Conservation (phyloP, 2,888 invertebrate species). For the Maniola hyperantus region DNA sequence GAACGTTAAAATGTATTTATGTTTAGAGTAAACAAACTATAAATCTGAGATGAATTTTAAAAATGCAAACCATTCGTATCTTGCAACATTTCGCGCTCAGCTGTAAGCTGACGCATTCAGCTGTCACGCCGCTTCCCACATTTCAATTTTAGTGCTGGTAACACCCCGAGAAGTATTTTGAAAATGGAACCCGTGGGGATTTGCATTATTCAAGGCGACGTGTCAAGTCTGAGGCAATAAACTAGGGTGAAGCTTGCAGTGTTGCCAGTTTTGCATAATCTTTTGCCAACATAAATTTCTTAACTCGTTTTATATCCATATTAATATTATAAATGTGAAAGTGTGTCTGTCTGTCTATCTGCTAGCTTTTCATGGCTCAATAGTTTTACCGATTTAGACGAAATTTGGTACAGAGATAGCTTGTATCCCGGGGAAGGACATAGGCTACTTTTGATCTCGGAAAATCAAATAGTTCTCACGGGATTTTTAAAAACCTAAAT, state of each 20-base stretch:
- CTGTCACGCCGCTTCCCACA: conserved; percentile 1
- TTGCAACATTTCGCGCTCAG: neutral
- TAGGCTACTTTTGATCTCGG: too few species aligned
- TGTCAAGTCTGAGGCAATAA: conserved; percentile 16
- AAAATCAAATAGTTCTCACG: too few species aligned
- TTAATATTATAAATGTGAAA: too few species aligned
- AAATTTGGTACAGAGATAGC: too few species aligned
- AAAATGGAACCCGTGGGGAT: conserved; percentile 15
- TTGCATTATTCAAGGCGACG: conserved; percentile 24
- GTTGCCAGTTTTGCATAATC: conserved; percentile 14
- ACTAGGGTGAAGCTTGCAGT: neutral
- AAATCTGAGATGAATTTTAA: neutral
- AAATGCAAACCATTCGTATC: neutral
- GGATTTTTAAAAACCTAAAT: too few species aligned
- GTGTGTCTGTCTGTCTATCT: too few species aligned
- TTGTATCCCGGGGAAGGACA: too few species aligned
- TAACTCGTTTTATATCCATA: neutral
- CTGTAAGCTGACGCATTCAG: conserved; percentile 11
- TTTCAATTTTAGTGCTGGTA: conserved; percentile 23
- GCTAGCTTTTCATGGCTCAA: too few species aligned
- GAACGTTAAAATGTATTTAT: too few species aligned
- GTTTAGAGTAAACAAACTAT: neutral
- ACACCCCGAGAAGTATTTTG: conserved; percentile 6
- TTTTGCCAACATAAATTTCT: neutral
- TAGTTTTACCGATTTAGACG: too few species aligned